phyloP scores from a whole-genome alignment of 2,113 vertebrate genomes.

The Notothenia coriiceps region DNA sequence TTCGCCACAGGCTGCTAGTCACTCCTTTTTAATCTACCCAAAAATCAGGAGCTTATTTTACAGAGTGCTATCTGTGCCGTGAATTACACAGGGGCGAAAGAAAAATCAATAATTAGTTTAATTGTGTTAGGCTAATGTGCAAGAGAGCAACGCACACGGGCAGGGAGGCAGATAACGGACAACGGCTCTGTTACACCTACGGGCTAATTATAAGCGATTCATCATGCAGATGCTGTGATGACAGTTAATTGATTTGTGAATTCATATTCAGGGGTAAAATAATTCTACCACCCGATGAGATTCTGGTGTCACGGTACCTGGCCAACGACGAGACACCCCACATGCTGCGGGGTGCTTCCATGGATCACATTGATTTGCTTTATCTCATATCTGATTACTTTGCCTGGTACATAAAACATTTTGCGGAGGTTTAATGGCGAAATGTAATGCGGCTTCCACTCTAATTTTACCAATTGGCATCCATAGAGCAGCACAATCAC shows the following conservation, averaged over 20 bases:
- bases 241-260: conserved; percentile 75
- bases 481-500: background rate
- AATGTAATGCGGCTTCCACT: background rate
- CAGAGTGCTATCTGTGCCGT: conserved; percentile 46
- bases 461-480: background rate
- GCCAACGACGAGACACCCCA: conserved; percentile 11
- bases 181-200: conserved; percentile 62
- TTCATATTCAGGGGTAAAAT: conserved; percentile 67
- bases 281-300: conserved; percentile 39
- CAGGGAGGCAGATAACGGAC: conserved; percentile 55
- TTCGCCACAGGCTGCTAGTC: background rate
- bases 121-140: conserved; percentile 69
- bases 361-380: conserved; percentile 23
- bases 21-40: conserved; percentile 42
- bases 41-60: conserved; percentile 46
- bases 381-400: conserved; percentile 4
- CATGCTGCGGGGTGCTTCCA: conserved; percentile 28
- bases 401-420: background rate
- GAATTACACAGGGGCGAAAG: conserved; percentile 60
- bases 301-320: conserved; percentile 39
- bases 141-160: conserved; percentile 49
- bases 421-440: background rate
- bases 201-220: conserved; percentile 74
- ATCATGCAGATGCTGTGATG: conserved; percentile 68
- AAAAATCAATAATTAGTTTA: conserved; percentile 76